Conservation (phyloP, 1,140 invertebrate species). For the Lasioglossum baleicum region DNA sequence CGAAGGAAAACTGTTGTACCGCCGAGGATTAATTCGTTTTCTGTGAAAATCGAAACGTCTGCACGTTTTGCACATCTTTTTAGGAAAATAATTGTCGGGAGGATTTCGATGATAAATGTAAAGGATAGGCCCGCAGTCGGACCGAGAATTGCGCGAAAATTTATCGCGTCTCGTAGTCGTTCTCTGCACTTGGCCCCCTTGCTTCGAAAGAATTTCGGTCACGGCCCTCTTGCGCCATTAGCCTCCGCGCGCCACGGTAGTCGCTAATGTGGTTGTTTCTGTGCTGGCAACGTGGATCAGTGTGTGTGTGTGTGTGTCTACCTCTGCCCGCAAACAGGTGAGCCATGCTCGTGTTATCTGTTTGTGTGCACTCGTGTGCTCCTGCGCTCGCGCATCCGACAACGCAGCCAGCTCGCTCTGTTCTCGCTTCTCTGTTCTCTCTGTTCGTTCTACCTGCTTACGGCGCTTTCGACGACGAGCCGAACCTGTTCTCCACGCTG, state of each 20-base stretch:
- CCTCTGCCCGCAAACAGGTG: constrained; percentile 25
- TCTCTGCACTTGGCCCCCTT: constrained; percentile 77
- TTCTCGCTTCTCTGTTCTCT: too few species aligned
- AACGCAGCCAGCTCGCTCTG: constrained; percentile 2
- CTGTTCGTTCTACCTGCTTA: constrained; percentile 51
- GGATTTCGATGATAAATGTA: too few species aligned
- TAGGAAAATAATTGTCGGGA: too few species aligned
- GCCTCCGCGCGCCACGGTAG: constrained; percentile 36
- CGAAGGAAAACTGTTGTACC: not conserved
- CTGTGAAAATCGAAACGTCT: too few species aligned
- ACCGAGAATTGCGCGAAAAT: constrained; percentile 21
- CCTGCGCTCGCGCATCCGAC: not conserved
- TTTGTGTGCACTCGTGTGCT: not conserved
- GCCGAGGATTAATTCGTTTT: too few species aligned
- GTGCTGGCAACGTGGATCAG: not conserved
- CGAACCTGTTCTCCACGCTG: constrained; percentile 51
- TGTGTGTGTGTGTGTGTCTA: not conserved
- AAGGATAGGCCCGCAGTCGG: not conserved
- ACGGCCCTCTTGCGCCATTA: constrained; percentile 73
- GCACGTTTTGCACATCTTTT: too few species aligned
- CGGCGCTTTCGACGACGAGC: constrained; percentile 50
- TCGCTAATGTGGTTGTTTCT: constrained; percentile 38
- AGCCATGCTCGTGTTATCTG: not conserved
- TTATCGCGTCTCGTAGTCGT: constrained; percentile 45
- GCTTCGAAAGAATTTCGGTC: constrained; percentile 75